Percentiles rank a stretch among this genome's conserved stretches.
Conservation (phyloP, 2,888 invertebrate genomes). For the Athrips mouffetella region DNA sequence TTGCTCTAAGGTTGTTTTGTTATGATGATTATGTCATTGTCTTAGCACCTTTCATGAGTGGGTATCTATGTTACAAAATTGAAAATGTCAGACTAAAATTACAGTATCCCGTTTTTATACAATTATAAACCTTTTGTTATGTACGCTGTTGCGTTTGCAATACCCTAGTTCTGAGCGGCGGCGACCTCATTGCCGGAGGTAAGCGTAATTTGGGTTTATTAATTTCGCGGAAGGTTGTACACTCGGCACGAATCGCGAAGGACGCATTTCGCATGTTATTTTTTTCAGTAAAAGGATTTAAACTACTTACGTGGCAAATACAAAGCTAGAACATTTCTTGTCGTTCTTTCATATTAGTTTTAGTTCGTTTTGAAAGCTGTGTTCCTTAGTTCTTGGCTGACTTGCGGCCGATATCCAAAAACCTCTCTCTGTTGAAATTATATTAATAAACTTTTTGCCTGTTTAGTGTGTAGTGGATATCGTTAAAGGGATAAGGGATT, state of each 20-base stretch:
- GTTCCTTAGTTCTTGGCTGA: no score
- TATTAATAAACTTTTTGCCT: no score
- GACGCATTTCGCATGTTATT: constrained; percentile 30
- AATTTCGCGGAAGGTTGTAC: constrained; percentile 55
- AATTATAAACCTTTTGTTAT: constrained; percentile 29
- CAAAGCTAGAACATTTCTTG: no score
- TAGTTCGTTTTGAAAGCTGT: not conserved
- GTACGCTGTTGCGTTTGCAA: constrained; percentile 41
- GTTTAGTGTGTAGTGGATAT: no score
- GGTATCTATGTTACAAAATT: no score
- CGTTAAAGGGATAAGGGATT: no score
- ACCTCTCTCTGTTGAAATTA: no score
- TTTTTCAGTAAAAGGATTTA: not conserved
- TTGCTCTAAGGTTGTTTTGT: no score
- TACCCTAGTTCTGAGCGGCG: constrained; percentile 52
- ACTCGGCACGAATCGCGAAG: constrained; percentile 52
- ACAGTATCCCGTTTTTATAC: constrained; percentile 27
- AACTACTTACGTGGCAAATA: no score
- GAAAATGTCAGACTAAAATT: constrained; percentile 39
- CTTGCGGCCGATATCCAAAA: no score
- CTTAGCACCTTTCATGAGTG: not conserved
- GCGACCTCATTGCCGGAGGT: constrained; percentile 53
- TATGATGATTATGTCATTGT: no score
- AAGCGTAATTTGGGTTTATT: constrained; percentile 62
- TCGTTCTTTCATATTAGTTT: not conserved